Conservation (phyloP, 2,113 vertebrate genomes). For the Athene cunicularia region DNA sequence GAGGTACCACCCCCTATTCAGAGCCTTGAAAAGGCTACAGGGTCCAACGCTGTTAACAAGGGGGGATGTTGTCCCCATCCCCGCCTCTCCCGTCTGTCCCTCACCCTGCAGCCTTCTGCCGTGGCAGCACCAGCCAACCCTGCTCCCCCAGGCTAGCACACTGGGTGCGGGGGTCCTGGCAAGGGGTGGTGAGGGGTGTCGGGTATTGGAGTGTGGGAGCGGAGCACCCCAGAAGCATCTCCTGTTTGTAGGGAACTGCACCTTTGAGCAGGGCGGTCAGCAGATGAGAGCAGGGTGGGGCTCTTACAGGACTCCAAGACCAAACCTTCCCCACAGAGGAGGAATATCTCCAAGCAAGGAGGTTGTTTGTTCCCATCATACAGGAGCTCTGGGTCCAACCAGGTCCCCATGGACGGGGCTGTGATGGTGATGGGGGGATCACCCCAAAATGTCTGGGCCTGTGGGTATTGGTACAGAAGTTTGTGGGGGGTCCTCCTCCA, state of each 20-base stretch:
- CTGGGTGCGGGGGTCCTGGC: not conserved
- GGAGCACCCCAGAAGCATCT: not conserved
- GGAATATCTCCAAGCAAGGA: rapidly evolving
- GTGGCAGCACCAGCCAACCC: not conserved
- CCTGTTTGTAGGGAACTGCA: not conserved
- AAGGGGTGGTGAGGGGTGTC: rapidly evolving
- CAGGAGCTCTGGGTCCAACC: not conserved
- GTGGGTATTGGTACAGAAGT: not conserved
- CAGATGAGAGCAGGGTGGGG: rapidly evolving
- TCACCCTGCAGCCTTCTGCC: slow-evolving; percentile 1
- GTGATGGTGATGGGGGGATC: rapidly evolving
- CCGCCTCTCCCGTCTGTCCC: slow-evolving; percentile 58
- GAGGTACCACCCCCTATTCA: slow-evolving; percentile 55
- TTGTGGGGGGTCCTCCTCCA: not conserved
- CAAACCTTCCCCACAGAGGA: rapidly evolving
- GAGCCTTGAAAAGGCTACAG: slow-evolving; percentile 63
- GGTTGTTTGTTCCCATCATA: not conserved
- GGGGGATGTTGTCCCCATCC: not conserved
- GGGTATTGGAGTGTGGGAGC: rapidly evolving
- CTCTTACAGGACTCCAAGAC: no score
- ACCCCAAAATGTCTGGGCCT: not conserved
- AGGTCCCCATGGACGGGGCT: not conserved
- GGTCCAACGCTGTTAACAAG: slow-evolving; percentile 46
- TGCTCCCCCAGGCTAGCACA: not conserved
- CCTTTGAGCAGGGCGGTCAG: rapidly evolving